A percentile compares a stretch with the other conserved stretches of the same genome.
These are phyloP conservation scores for Anoncus sp. DNA, from an alignment of 2,888 invertebrate genomes.

Conservation along the genomic window DNA sequence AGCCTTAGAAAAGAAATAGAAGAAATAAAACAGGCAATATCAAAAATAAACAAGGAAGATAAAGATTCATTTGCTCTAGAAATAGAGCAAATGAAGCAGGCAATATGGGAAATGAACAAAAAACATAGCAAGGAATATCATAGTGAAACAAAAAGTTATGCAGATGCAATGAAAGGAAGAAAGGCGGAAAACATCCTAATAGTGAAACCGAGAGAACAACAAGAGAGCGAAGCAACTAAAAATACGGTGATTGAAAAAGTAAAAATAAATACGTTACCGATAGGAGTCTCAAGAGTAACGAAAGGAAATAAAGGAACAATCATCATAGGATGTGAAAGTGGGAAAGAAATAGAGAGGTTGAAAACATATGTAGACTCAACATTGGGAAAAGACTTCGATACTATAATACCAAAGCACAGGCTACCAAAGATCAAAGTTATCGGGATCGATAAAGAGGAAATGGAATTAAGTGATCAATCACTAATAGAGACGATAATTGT, in stretches of 20 bases:
- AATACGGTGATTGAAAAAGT: constrained; percentile 9
- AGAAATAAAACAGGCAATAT: neutral
- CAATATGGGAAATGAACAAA: too few relatives aligned
- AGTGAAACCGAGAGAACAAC: constrained; percentile 20
- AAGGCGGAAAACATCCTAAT: constrained; percentile 8
- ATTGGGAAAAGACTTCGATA: constrained; percentile 4
- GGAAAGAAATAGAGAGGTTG: neutral
- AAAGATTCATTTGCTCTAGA: too few relatives aligned
- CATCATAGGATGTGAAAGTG: constrained; percentile 22
- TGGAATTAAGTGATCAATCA: constrained; percentile 1
- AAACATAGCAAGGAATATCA: neutral
- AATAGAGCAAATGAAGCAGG: too few relatives aligned
- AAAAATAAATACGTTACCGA: constrained; percentile 2
- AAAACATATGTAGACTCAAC: neutral
- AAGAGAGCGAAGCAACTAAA: constrained; percentile 9
- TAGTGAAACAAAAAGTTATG: neutral
- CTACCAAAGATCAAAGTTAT: constrained; percentile 11
- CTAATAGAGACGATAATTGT: constrained; percentile 12
- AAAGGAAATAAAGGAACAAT: constrained; percentile 5
- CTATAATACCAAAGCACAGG: neutral
- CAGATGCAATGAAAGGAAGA: neutral
- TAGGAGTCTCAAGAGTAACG: constrained; percentile 1
- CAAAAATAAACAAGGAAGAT: neutral
- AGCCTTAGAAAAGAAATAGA: constrained; percentile 20
- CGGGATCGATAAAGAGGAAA: constrained; percentile 11